Base-by-base conservation (phyloP, 1,140 invertebrate genomes). In the Carposina sasakii region DNA sequence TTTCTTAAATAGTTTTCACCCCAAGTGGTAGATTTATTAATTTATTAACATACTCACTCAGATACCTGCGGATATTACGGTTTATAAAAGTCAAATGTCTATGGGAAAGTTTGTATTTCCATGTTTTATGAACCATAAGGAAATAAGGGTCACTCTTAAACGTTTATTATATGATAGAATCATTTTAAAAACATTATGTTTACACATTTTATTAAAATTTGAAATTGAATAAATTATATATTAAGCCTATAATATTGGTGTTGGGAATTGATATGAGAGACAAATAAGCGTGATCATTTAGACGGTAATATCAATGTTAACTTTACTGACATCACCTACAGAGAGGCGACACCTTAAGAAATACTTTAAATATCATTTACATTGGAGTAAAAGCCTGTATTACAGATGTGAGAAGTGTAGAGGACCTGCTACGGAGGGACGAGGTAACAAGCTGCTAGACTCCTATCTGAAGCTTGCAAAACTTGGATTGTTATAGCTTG, bases 121-220 rank as follows among this genome's bases (percentile, higher is more conserved):
- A 57, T 52, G 30, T 57, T 65, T 71, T 62, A 68, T 62, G 30
- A 52, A 48, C 43, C 33, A 52, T 55, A 49, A 16, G 40, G 34
- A 44, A n/a, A 58, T 60, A 60, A 64, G 57, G 50, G 56, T 58
- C 41, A 60, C n/a, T 57, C 52, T 44, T 61, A 59, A 60, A 56
- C 52, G 54, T 60, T 57, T 57, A 52, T 59, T 56, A 52, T 49
- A 43, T 50, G 41, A 59, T 60, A 61, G 65, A 61, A 65, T 54
- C 23, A 52, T 64, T 62, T 60, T 54, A 67, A 51, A n/a, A 57
- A 53, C 23, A 51, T 46, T 50, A 33, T 61, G 55, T 61, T 54
- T 61, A 50, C 55, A 67, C 57, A 57, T 70, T 63, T 60, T 60
- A 71, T 71, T 73, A 71, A 73, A 68, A 66, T 63, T 55, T 66